phyloP scores from a whole-genome alignment of 2,113 vertebrate species.

The Prochilodus magdalenae region DNA sequence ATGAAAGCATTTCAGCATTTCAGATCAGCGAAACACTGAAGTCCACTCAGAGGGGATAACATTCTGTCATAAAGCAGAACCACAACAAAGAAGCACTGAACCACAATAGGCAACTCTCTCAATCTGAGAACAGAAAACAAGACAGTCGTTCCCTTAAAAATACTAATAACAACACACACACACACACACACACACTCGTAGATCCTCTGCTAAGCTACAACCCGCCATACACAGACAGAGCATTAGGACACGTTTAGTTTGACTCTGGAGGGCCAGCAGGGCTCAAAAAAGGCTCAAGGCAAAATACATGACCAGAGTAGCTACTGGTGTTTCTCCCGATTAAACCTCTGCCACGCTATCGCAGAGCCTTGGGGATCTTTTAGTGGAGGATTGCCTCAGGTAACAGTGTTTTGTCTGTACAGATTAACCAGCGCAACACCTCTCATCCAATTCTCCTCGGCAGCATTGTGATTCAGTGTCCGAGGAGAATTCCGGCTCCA shows the following conservation, averaged over 20 bases:
- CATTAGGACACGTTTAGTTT: constrained; percentile 31
- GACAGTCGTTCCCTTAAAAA: constrained; percentile 19
- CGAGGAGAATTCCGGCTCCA: constrained; percentile 38
- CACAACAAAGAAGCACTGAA: constrained; percentile 6
- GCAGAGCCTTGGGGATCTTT: constrained; percentile 39
- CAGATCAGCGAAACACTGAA: not conserved
- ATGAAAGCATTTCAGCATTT: not conserved
- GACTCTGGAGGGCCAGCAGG: constrained; percentile 36
- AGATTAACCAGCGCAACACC: constrained; percentile 49
- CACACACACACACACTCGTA: not conserved
- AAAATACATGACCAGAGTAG: constrained; percentile 56
- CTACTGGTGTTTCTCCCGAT: constrained; percentile 48
- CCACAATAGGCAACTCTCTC: constrained; percentile 2
- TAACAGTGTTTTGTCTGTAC: constrained; percentile 51
- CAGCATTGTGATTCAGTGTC: constrained; percentile 29
- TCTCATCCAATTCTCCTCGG: constrained; percentile 39
- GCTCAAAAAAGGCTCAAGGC: constrained; percentile 46
- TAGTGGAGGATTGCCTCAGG: constrained; percentile 45
- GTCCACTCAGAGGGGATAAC: not conserved
- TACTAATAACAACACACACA: too few relatives aligned
- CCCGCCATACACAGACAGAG: constrained; percentile 23
- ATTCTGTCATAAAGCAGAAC: not conserved
- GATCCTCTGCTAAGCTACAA: constrained; percentile 19
- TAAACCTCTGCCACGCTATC: constrained; percentile 49
- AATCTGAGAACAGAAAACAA: not conserved